These are phyloP conservation scores for Pipra filicauda DNA, from an alignment of 2,113 vertebrate species.

Conservation along the genomic window DNA sequence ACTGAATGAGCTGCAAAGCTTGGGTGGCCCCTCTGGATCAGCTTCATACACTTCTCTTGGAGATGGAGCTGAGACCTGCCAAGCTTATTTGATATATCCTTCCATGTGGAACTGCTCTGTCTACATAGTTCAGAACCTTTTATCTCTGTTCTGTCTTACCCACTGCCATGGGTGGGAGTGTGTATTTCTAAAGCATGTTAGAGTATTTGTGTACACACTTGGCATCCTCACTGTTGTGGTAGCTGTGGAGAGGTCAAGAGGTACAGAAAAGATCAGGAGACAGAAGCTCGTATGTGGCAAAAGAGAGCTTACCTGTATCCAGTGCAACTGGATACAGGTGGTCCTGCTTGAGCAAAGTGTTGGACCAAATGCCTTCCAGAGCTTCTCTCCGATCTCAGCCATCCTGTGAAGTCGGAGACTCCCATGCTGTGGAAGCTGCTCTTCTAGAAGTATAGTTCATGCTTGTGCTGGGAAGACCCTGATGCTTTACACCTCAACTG, in stretches of 20 bases:
- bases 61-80: too few relatives aligned
- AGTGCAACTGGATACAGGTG: fast-evolving
- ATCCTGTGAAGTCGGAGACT: background rate
- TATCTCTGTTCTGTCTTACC: too few relatives aligned
- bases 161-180: too few relatives aligned
- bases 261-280: background rate
- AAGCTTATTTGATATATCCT: too few relatives aligned
- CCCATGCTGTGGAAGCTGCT: background rate
- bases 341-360: background rate
- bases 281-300: fast-evolving
- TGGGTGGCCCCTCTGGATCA: too few relatives aligned
- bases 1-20: too few relatives aligned
- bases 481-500: background rate
- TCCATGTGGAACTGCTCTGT: too few relatives aligned
- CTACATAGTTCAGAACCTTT: too few relatives aligned
- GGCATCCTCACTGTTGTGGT: background rate
- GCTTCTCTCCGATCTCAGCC: background rate
- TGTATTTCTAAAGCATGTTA: background rate
- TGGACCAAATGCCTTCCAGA: background rate
- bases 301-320: background rate
- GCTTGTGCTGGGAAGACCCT: background rate
- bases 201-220: background rate
- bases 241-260: background rate
- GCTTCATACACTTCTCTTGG: too few relatives aligned
- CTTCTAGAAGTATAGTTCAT: fast-evolving